Percentiles rank a stretch among this genome's conserved stretches.
Evolutionary conservation across 2,113 vertebrate species (phyloP).

Genomic region (Sebastes schlegelii): DNA sequence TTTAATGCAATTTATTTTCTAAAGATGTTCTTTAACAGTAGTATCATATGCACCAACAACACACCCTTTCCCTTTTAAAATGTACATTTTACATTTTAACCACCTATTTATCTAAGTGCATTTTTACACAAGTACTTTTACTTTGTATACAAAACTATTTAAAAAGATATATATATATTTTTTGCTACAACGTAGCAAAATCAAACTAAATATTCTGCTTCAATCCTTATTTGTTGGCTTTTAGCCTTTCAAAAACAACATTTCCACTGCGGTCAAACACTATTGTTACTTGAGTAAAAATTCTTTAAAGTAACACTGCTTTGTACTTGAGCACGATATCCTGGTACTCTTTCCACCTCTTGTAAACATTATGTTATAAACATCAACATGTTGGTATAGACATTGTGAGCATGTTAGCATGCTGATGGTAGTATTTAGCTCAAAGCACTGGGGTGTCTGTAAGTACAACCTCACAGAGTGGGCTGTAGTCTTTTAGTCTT

Average conservation of each 20-base stretch:
- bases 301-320: neutral
- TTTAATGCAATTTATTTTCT: neutral
- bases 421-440: conserved; percentile 4
- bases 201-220: too few species aligned
- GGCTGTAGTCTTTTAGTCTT: neutral
- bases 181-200: too few species aligned
- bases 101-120: too few species aligned
- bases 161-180: too few species aligned
- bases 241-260: too few species aligned
- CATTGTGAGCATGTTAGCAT: neutral
- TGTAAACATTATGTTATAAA: neutral
- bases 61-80: too few species aligned
- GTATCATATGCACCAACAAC: neutral
- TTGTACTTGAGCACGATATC: neutral
- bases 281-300: neutral
- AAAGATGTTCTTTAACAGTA: neutral
- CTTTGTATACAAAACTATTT: too few species aligned
- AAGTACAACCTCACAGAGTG: neutral
- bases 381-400: neutral
- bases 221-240: too few species aligned
- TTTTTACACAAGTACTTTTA: too few species aligned
- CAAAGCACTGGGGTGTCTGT: neutral
- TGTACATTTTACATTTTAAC: too few species aligned
- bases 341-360: neutral
- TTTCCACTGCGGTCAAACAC: too few species aligned